Base-by-base conservation (phyloP, 2,113 vertebrate genomes). In the Osmerus eperlanus region DNA sequence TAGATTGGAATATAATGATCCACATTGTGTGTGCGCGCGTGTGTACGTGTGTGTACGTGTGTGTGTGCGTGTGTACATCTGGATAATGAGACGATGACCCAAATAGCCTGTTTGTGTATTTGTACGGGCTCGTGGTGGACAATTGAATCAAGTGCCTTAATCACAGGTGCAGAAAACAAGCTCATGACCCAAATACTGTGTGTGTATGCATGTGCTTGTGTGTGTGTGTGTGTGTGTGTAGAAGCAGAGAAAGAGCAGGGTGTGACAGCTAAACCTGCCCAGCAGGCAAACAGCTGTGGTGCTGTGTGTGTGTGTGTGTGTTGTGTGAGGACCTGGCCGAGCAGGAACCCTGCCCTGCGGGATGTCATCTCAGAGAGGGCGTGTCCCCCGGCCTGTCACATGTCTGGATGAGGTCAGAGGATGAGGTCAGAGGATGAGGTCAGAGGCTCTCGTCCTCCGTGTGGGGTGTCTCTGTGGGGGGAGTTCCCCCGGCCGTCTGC, bases 261-360 rank as follows among this genome's bases (percentile, higher is more conserved):
- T 25, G 3, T 61, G 28, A 41, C 36, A 41, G 6, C 36, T 41
- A 41, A 41, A 41, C 36, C 36, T 41, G 36, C 6, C 36, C 36
- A 41, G 6, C 36, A 41, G 6, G 5, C 36, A 8, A 41, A 6
- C 36, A 41, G 36, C 36, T 61, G 52, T 21, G 11, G 64, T 61
- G 64, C 25, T 18, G 25, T 55, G 58, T 65, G 12, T 80, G 58
- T 74, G 21, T 73, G 64, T 71, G 19, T 72, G 15, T 71, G 52
- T 67, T 55, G 18, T 68, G 65, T 32, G 36, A 41, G 36, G 36
- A 41, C 7, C 36, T 41, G 36, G 36, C 36, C 3, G 36, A 41
- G 36, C 7, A 41, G 36, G 29, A 32, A 32, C 32, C 32, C 32
- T 32, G 36, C 0, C 8, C 8, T 41, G 36, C 36, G 6, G 36